Percentiles rank a stretch among this genome's conserved stretches.
These are phyloP conservation scores for Mesocricetus auratus DNA, from an alignment of 2,113 vertebrate species.

Conservation along the genomic window DNA sequence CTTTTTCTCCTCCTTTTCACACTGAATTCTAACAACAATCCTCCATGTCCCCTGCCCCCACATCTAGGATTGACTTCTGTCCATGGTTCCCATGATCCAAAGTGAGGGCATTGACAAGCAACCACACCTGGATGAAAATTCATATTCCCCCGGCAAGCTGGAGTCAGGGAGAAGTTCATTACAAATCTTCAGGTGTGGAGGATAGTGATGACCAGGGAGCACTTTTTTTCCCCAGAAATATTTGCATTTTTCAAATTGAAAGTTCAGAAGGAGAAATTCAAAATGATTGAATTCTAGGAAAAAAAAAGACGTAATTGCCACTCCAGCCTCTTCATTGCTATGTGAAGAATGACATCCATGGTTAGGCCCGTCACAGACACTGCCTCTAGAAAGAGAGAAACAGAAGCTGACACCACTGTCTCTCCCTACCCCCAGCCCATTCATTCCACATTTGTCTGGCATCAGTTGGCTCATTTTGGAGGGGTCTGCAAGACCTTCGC, in stretches of 20 bases:
- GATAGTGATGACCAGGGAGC: conserved; percentile 21
- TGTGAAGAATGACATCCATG: background rate
- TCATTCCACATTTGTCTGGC: background rate
- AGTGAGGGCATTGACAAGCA: background rate
- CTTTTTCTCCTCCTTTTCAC: background rate
- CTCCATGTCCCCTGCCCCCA: background rate
- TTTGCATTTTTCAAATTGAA: conserved; percentile 74
- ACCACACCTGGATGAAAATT: background rate
- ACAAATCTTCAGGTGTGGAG: background rate
- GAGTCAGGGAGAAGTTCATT: conserved; percentile 40
- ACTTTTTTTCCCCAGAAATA: background rate
- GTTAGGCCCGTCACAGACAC: background rate
- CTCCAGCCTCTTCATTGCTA: background rate
- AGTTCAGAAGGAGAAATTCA: conserved; percentile 63
- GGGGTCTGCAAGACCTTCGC: background rate
- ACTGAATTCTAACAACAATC: background rate
- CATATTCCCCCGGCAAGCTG: background rate
- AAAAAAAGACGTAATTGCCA: background rate
- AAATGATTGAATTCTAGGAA: conserved; percentile 52
- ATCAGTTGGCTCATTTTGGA: background rate
- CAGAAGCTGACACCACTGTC: background rate
- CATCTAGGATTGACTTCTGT: background rate
- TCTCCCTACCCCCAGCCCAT: background rate
- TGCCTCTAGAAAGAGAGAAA: background rate
- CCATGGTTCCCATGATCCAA: background rate